Conservation (phyloP, 1,140 invertebrate species). For the Drosophila santomea region DNA sequence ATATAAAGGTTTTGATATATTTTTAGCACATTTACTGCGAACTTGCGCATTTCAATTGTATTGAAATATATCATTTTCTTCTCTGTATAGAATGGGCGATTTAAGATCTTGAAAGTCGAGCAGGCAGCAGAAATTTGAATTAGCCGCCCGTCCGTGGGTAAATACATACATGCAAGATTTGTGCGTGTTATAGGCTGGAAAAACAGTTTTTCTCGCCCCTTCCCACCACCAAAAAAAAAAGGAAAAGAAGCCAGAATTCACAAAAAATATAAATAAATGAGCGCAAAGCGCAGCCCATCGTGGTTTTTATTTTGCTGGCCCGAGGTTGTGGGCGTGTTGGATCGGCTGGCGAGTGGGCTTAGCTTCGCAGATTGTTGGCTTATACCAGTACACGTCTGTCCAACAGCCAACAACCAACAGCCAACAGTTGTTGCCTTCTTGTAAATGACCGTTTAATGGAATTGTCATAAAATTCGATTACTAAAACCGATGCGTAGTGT, state of each 20-base stretch:
- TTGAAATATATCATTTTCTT: neutral
- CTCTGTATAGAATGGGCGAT: slow-evolving; percentile 2
- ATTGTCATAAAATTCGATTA: slow-evolving; percentile 54
- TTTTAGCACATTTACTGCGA: too few relatives aligned
- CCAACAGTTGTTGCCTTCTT: slow-evolving; percentile 40
- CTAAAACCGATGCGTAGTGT: slow-evolving; percentile 28
- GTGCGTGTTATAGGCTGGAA: slow-evolving; percentile 44
- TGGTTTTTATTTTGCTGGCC: slow-evolving; percentile 17
- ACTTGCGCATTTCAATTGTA: too few relatives aligned
- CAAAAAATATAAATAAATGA: slow-evolving; percentile 20
- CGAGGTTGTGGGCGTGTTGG: slow-evolving; percentile 32
- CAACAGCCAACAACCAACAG: slow-evolving; percentile 5
- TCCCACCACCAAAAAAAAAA: neutral
- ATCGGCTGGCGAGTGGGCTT: slow-evolving; percentile 21
- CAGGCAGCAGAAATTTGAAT: slow-evolving; percentile 37
- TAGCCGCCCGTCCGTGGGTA: slow-evolving; percentile 20
- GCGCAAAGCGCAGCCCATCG: neutral
- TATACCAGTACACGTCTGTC: slow-evolving; percentile 11
- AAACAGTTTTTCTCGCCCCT: slow-evolving; percentile 14
- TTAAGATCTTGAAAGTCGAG: slow-evolving; percentile 33
- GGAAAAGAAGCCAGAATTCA: neutral
- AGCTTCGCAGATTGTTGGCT: slow-evolving; percentile 2
- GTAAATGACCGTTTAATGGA: slow-evolving; percentile 51
- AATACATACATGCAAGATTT: slow-evolving; percentile 46
- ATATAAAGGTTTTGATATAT: too few relatives aligned